Evolutionary conservation across 2,113 vertebrate genomes (phyloP).

Genomic region (Corythoichthys haematopterus): DNA sequence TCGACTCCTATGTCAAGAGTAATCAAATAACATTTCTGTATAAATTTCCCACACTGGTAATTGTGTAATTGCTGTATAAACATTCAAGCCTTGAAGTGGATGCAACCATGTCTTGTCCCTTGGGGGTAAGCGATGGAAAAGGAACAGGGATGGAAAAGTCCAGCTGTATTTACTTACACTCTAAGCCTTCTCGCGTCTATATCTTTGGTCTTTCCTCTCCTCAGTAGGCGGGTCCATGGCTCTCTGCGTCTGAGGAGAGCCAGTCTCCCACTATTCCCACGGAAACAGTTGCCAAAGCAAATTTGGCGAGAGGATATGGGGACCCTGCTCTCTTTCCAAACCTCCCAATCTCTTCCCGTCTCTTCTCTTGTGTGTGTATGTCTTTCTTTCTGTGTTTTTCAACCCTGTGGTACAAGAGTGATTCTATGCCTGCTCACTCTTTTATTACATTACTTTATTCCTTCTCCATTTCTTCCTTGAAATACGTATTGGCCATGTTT

Average conservation of each 20-base stretch:
- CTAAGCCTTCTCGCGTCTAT: constrained; percentile 11
- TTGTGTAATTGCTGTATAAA: constrained; percentile 25
- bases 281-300: constrained; percentile 73
- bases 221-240: constrained; percentile 30
- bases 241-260: constrained; percentile 37
- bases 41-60: background rate
- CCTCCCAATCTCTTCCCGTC: constrained; percentile 44
- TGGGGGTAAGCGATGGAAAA: constrained; percentile 24
- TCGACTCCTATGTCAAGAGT: background rate
- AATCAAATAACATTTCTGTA: constrained; percentile 1
- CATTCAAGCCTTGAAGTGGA: constrained; percentile 23
- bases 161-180: constrained; percentile 63
- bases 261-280: constrained; percentile 69
- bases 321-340: constrained; percentile 54
- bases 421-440: constrained; percentile 3
- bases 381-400: constrained; percentile 10
- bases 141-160: constrained; percentile 40
- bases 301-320: constrained; percentile 69
- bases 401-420: constrained; percentile 2
- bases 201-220: constrained; percentile 31
- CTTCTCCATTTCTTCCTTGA: background rate
- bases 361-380: constrained; percentile 18
- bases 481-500: background rate
- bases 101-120: constrained; percentile 13
- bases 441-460: background rate